Conservation (phyloP, 1,140 invertebrate genomes). For the Rhyzopertha dominica region DNA sequence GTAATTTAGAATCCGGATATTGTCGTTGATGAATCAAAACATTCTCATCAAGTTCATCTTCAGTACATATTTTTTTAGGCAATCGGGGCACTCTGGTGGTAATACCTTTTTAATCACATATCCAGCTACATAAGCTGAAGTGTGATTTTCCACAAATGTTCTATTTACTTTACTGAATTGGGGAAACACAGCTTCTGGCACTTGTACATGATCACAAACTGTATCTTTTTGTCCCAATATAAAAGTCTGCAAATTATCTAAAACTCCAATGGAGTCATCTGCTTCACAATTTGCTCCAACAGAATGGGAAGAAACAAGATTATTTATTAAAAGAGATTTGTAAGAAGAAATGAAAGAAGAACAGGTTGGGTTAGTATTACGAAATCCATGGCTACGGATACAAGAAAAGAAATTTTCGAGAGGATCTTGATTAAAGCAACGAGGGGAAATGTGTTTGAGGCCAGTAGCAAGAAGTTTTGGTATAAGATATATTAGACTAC, state of each 20-base stretch:
- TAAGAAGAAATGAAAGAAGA: slow-evolving; percentile 12
- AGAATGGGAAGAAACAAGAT: slow-evolving; percentile 13
- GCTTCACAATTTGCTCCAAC: slow-evolving; percentile 20
- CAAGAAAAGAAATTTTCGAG: slow-evolving; percentile 16
- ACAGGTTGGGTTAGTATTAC: slow-evolving; percentile 16
- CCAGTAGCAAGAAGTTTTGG: slow-evolving; percentile 3
- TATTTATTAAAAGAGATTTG: slow-evolving; percentile 16
- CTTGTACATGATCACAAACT: no score
- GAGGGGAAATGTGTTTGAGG: slow-evolving; percentile 11
- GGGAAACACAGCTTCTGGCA: no score
- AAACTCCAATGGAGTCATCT: slow-evolving; percentile 14
- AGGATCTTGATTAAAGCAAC: slow-evolving; percentile 20
- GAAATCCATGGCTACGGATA: slow-evolving; percentile 9
- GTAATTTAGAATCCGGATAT: no score
- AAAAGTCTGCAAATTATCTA: slow-evolving; percentile 13
- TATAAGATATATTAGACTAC: slow-evolving; percentile 6
- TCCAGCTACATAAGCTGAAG: no score
- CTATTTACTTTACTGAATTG: no score
- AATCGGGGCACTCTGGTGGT: no score
- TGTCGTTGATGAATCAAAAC: no score
- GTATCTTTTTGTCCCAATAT: no score
- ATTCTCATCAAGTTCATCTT: no score
- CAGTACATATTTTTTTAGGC: no score
- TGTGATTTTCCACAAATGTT: no score
- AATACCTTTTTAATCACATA: no score